These are phyloP conservation scores for Syndactyla subalaris DNA, from an alignment of 2,797 vertebrate species.

Conservation along the genomic window DNA sequence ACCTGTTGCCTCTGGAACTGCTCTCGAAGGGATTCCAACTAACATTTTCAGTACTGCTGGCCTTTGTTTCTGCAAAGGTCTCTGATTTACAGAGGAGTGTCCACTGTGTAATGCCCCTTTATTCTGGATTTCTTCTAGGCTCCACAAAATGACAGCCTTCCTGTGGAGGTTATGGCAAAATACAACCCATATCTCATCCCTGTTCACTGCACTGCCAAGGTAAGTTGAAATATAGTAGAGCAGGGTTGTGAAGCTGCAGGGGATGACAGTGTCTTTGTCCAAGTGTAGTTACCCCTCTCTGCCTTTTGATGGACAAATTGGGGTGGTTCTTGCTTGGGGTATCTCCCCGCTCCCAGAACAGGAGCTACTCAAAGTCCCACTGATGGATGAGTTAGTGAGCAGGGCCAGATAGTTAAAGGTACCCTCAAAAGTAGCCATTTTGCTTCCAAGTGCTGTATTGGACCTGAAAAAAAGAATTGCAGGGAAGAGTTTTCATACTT, in stretches of 20 bases:
- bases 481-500: neutral
- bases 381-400: neutral
- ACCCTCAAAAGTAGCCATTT: neutral
- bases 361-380: neutral
- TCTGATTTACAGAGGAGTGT: neutral
- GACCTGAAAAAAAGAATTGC: neutral
- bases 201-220: constrained; percentile 88
- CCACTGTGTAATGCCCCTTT: neutral
- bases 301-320: accelerated
- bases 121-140: constrained; percentile 76
- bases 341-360: neutral
- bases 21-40: neutral
- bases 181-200: constrained; percentile 81
- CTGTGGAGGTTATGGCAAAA: constrained; percentile 49
- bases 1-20: neutral
- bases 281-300: neutral
- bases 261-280: neutral
- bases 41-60: accelerated
- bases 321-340: neutral
- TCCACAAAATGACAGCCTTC: constrained; percentile 77
- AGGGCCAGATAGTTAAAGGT: neutral
- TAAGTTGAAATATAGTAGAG: constrained; percentile 18
- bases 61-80: neutral
- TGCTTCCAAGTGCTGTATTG: neutral
- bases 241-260: neutral